Percentiles rank a stretch among this genome's conserved stretches.
Evolutionary conservation across 2,113 vertebrate genomes (phyloP).

Genomic region (Geococcyx californianus): DNA sequence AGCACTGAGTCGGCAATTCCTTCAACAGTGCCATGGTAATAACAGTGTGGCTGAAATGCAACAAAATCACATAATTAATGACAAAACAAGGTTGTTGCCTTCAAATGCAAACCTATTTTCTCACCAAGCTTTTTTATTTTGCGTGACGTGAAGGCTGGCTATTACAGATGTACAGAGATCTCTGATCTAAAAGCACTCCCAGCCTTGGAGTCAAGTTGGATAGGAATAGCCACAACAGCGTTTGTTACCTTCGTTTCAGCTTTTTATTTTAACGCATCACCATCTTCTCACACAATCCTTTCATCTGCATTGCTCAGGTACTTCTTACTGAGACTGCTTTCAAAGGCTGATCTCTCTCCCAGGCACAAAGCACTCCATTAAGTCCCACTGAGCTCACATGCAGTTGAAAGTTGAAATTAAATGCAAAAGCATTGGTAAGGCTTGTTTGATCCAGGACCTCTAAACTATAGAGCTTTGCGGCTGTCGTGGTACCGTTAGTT

Average conservation of each 20-base stretch:
- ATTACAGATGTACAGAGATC: not conserved
- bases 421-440: not conserved
- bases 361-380: not conserved
- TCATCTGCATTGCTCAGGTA: not conserved
- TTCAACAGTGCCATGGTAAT: conserved; percentile 71
- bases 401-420: not conserved
- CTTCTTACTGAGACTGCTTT: not conserved
- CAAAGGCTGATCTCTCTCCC: not conserved
- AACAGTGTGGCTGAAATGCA: conserved; percentile 69
- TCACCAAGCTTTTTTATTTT: not conserved
- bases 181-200: not conserved
- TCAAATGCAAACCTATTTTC: not conserved
- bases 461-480: not conserved
- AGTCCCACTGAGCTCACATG: not conserved
- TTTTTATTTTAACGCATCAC: not conserved
- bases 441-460: not conserved
- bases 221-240: not conserved
- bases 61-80: conserved; percentile 2
- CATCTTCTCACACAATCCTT: not conserved
- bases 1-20: conserved; percentile 55
- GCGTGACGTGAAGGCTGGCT: not conserved
- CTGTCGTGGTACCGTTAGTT: not conserved
- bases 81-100: not conserved
- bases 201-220: not conserved
- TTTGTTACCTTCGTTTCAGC: not conserved